These are phyloP conservation scores for Oscarella lobularis DNA, from an alignment of 37 sponge, comb jelly and placozoan species.

Conservation along the genomic window DNA sequence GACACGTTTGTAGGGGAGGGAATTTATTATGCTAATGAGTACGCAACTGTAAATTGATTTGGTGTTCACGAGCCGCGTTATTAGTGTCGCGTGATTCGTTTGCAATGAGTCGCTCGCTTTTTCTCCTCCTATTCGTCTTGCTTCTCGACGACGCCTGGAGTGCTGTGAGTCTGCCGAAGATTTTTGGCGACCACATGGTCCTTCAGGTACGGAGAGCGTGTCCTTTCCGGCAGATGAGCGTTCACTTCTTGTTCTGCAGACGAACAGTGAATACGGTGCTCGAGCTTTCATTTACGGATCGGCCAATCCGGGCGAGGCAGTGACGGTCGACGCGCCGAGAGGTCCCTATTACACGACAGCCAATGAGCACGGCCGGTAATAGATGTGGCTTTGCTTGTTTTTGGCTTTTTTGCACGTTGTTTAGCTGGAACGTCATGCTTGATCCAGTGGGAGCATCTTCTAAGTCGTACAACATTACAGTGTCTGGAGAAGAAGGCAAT, in stretches of 20 bases:
- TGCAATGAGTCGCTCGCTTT: too few relatives aligned
- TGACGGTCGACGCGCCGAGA: neutral
- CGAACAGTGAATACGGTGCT: conserved; percentile 6
- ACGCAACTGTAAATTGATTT: too few relatives aligned
- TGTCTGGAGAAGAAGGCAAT: neutral
- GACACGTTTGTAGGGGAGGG: too few relatives aligned
- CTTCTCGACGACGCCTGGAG: too few relatives aligned
- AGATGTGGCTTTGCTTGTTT: neutral
- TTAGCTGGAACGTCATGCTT: conserved; percentile 3
- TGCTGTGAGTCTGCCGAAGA: conserved; percentile 1
- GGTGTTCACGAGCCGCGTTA: too few relatives aligned
- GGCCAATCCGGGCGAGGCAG: conserved; percentile 4
- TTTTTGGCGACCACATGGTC: conserved; percentile 19
- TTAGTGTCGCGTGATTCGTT: too few relatives aligned
- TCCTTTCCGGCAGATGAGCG: neutral
- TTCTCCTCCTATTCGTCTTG: too few relatives aligned
- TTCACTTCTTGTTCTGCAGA: neutral
- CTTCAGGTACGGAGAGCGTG: neutral
- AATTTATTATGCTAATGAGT: too few relatives aligned
- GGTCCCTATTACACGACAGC: neutral
- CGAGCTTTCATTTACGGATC: conserved; percentile 1
- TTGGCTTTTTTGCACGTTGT: neutral
- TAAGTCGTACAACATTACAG: neutral
- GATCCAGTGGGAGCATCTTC: neutral
- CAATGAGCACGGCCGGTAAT: neutral